These are phyloP conservation scores for Troides aeacus DNA, from an alignment of 2,888 invertebrate genomes.

Conservation along the genomic window DNA sequence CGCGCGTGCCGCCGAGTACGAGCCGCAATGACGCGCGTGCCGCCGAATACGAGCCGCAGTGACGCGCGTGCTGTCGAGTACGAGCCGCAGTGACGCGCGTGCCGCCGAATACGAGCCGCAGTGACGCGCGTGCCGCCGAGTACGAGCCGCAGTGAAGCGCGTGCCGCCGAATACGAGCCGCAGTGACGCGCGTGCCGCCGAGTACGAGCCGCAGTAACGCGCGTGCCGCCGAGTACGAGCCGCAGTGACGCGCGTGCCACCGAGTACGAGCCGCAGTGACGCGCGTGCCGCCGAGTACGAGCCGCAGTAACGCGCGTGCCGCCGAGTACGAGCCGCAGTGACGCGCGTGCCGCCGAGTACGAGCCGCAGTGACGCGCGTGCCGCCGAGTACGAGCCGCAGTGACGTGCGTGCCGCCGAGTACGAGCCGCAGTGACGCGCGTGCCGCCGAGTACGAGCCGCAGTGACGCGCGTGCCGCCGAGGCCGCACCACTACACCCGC, in stretches of 20 bases:
- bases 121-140: too few relatives aligned
- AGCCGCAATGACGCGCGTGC: too few relatives aligned
- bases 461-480: conserved; percentile 82
- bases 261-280: conserved; percentile 34
- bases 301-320: conserved; percentile 80
- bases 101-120: too few relatives aligned
- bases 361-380: conserved; percentile 81
- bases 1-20: too few relatives aligned
- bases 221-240: too few relatives aligned
- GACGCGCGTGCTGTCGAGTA: too few relatives aligned
- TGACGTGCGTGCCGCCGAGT: conserved; percentile 80
- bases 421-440: conserved; percentile 81
- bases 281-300: conserved; percentile 32
- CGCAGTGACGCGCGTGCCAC: conserved; percentile 4
- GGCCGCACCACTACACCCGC: not conserved
- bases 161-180: too few relatives aligned
- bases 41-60: too few relatives aligned
- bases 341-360: conserved; percentile 76
- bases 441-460: conserved; percentile 23
- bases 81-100: too few relatives aligned
- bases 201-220: too few relatives aligned
- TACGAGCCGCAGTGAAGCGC: too few relatives aligned
- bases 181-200: too few relatives aligned
- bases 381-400: conserved; percentile 36
- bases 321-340: conserved; percentile 53